Evolutionary conservation across 2,797 vertebrate genomes (phyloP), one percentile per base, ranked within the genome.

Genomic region (Bufotes viridis): DNA sequence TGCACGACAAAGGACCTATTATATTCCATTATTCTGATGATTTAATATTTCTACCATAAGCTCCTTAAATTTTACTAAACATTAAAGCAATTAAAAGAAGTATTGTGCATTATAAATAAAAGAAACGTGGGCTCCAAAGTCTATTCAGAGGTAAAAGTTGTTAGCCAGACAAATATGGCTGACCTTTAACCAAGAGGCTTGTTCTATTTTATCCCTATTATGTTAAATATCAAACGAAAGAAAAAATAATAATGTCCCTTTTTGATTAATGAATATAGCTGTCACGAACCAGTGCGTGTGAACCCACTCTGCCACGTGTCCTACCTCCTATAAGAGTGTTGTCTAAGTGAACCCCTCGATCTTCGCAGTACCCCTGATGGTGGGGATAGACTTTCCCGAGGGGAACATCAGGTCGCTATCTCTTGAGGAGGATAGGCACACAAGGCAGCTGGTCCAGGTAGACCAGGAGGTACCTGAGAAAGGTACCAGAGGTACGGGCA

Each of bases 171-270:
- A 51, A 67, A 81, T 26, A 81, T 65, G 80, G 60, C 14, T 51
- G 22, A 51, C 75, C 74, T 63, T 15, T 86, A 67, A 34, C 4
- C 72, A 13, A 8, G 14, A 69, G 51, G n/a, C 10, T 87, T 83
- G 61, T 78, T 55, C 69, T 87, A 7, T 42, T 87, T 65, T 70
- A 75, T 18, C 20, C 34, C 26, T 78, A 83, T 87, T 83, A 87
- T 78, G 58, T 51, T 69, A 53, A 69, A 87, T 42, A 83, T 78
- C 51, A 22, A 83, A 51, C 78, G 49, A 58, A 49, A 57, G 20
- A 14, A 51, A 34, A 61, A 10, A 51, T 6, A 14, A 26, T 67
- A 34, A 67, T 18, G 58, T 12, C 29, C 8, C 60, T 61, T 34
- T 22, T 74, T 80, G 67, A 84, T 81, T 74, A 72, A 84, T 81